Conservation (phyloP, 2,113 vertebrate species). For the Lipophrys pholis region DNA sequence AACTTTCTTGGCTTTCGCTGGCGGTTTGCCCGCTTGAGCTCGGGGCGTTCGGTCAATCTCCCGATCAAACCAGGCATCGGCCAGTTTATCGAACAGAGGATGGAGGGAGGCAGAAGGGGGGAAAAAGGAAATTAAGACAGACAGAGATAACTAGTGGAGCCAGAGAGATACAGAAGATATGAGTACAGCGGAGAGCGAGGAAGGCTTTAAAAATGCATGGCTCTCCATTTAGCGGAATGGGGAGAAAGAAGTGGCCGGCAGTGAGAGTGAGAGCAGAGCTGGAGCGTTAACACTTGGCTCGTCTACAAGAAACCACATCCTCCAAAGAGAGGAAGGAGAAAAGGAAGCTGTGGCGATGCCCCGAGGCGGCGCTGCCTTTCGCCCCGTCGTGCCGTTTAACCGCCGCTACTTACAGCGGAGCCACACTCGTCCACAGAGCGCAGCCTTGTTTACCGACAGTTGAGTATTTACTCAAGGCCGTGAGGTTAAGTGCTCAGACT, state of each 20-base stretch:
- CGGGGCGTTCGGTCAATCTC: background rate
- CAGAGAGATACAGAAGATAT: conserved; percentile 24
- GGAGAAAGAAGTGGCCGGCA: conserved; percentile 13
- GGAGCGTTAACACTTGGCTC: conserved; percentile 6
- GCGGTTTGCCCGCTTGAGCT: background rate
- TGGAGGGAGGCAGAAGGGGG: background rate
- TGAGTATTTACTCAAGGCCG: conserved; percentile 42
- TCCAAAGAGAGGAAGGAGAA: background rate
- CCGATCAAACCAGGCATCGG: background rate
- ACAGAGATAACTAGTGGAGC: conserved; percentile 30
- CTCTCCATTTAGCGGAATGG: conserved; percentile 55
- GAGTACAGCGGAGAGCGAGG: conserved; percentile 15
- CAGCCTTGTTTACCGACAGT: conserved; percentile 56
- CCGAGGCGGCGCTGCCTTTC: conserved; percentile 7
- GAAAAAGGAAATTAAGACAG: conserved; percentile 8
- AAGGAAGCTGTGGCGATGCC: conserved; percentile 17
- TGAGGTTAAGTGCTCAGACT: conserved; percentile 64
- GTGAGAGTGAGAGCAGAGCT: conserved; percentile 39
- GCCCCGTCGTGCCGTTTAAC: conserved; percentile 55
- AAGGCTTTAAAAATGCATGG: conserved; percentile 62
- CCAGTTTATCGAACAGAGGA: background rate
- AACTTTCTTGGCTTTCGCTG: conserved; percentile 4
- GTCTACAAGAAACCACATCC: conserved; percentile 21
- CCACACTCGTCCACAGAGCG: conserved; percentile 2
- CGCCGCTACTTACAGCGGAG: conserved; percentile 31